phyloP scores from a whole-genome alignment of 2,888 invertebrate species.

The Andrena praecox region DNA sequence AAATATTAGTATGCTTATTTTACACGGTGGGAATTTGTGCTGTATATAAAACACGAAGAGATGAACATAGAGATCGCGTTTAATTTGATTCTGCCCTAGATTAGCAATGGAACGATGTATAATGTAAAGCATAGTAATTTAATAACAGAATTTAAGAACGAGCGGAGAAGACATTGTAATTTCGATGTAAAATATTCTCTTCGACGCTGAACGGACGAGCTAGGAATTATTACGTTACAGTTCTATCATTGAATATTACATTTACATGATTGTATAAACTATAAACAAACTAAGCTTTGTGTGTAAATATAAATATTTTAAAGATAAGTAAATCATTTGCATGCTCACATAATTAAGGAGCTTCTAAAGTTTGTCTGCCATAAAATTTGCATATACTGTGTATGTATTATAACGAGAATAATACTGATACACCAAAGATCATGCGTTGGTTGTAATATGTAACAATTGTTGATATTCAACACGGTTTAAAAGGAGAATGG shows the following conservation, averaged over 20 bases:
- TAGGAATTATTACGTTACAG: constrained; percentile 83
- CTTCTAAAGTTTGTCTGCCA: constrained; percentile 76
- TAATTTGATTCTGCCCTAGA: constrained; percentile 78
- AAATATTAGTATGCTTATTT: constrained; percentile 81
- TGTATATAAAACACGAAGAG: constrained; percentile 73
- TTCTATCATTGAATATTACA: constrained; percentile 83
- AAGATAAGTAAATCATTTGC: constrained; percentile 79
- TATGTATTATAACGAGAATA: constrained; percentile 65
- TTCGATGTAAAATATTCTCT: constrained; percentile 84
- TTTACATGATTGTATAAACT: constrained; percentile 84
- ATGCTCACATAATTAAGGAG: constrained; percentile 81
- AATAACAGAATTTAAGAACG: constrained; percentile 57
- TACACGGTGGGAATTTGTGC: constrained; percentile 72
- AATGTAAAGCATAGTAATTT: constrained; percentile 79
- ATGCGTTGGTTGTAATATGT: constrained; percentile 55
- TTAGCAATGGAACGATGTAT: constrained; percentile 79
- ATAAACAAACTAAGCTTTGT: constrained; percentile 80
- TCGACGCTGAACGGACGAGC: constrained; percentile 81
- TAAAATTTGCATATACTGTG: constrained; percentile 67
- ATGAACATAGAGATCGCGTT: constrained; percentile 66
- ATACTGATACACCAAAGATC: constrained; percentile 71
- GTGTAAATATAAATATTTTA: constrained; percentile 81
- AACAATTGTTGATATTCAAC: constrained; percentile 59
- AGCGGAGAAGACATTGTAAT: constrained; percentile 76
- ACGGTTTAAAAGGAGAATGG: constrained; percentile 45